Evolutionary conservation across 2,888 invertebrate genomes (phyloP), one percentile per base, ranked within the genome.

Genomic region (Archaeoteleia sp.): DNA sequence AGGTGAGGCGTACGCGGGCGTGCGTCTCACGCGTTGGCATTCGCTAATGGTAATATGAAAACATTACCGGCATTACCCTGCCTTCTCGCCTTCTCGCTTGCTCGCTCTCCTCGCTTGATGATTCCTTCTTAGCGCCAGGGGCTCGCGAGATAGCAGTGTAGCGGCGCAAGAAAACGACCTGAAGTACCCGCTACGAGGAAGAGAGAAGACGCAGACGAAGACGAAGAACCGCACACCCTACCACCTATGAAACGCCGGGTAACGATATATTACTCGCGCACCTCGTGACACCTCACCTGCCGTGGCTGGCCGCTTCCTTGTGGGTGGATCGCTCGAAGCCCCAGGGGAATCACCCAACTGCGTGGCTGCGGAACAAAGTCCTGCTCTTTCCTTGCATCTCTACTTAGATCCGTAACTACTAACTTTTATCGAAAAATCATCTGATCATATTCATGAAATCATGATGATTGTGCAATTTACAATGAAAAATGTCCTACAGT

Each of bases 241-340:
- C 81, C 80, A 82, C 81, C 79, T 78, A 82, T 77, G 74, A 78
- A 72, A 73, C 71, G 72, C 73, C 71, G 66, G 73, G 77, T 74
- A 79, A 79, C 84, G 82, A 83, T 84, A 82, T 83, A 84, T 84
- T 82, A 83, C 82, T 79, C 78, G 82, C 78, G 75, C 82, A 76
- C 79, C 78, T 82, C 83, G 82, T 83, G 84, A 84, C 83, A 84
- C 82, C 84, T 84, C 84, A 84, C 84, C 84, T 84, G 84, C 83
- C 81, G 78, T 72, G 73, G 75, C 70, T 72, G 67, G 25, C 70
- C 72, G 80, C 80, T 83, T 83, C 82, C 83, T 83, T 75, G 84
- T 84, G 84, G 84, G 84, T 84, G 84, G 84, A 84, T 82, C 78
- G 73, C 65, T 57, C 58, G n/a, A 67, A 69, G 68, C 74, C 78